These are phyloP conservation scores for Lamellibrachia satsuma DNA, from an alignment of 2,888 invertebrate genomes.

Conservation along the genomic window DNA sequence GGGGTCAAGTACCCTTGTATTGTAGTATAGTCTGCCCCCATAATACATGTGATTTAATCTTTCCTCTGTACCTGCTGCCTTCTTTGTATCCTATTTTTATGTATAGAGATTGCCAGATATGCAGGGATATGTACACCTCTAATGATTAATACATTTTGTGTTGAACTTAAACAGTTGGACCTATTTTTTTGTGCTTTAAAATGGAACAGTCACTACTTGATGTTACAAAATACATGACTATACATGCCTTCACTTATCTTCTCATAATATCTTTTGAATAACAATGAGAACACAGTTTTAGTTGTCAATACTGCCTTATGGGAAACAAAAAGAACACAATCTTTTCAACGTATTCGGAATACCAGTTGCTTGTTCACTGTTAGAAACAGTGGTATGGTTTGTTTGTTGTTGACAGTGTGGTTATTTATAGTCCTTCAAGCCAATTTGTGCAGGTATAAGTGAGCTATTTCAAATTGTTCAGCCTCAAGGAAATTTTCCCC, in stretches of 20 bases:
- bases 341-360: no score
- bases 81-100: background rate
- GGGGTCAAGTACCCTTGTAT: background rate
- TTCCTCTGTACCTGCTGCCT: background rate
- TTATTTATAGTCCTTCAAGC: background rate
- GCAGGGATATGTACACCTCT: background rate
- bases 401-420: background rate
- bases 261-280: background rate
- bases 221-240: background rate
- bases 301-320: background rate
- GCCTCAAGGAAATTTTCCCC: no score
- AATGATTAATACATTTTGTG: background rate
- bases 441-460: background rate
- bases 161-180: background rate
- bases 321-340: no score
- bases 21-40: background rate
- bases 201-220: background rate
- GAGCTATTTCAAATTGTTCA: no score
- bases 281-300: background rate
- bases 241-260: background rate
- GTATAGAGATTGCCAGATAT: background rate
- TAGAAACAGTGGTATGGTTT: background rate
- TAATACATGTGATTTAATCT: background rate
- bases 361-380: background rate
- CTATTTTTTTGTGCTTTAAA: background rate